Evolutionary conservation across 1,140 invertebrate genomes (phyloP).

Genomic region (Aporrectodea caliginosa): DNA sequence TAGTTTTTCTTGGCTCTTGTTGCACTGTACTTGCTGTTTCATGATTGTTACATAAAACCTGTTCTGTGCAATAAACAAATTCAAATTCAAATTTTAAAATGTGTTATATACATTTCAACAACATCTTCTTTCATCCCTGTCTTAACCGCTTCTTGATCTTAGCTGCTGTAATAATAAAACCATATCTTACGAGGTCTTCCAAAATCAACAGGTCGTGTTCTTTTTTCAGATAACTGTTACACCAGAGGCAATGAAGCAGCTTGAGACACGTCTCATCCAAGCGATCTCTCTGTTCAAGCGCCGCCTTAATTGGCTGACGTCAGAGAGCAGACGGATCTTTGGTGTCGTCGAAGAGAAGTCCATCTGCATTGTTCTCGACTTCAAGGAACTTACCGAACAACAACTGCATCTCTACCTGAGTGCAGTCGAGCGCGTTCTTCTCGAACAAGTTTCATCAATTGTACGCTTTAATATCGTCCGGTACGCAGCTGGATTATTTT

Average conservation of each 20-base stretch:
- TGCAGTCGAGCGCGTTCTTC: slow-evolving; percentile 48
- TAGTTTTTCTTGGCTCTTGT: too few species aligned
- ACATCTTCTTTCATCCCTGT: too few species aligned
- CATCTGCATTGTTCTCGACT: slow-evolving; percentile 51
- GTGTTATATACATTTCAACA: too few species aligned
- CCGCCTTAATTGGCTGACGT: slow-evolving; percentile 52
- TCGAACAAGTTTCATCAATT: slow-evolving; percentile 51
- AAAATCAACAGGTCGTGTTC: too few species aligned
- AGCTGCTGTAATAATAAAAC: too few species aligned
- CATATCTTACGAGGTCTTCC: too few species aligned
- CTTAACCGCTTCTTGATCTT: too few species aligned
- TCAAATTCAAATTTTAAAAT: too few species aligned
- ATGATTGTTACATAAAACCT: too few species aligned
- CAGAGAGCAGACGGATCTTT: slow-evolving; percentile 54
- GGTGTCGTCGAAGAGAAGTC: slow-evolving; percentile 53
- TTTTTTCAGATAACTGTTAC: slow-evolving; percentile 43
- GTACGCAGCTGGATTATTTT: slow-evolving; percentile 35
- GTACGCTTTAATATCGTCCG: slow-evolving; percentile 54
- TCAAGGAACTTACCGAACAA: slow-evolving; percentile 48
- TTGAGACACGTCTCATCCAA: slow-evolving; percentile 46
- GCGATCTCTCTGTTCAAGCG: slow-evolving; percentile 47
- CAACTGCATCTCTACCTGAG: slow-evolving; percentile 53
- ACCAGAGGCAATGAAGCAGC: slow-evolving; percentile 45
- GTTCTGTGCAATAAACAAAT: too few species aligned
- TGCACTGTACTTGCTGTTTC: too few species aligned